Base-by-base conservation (phyloP, 1,140 invertebrate genomes). In the Brachionus paranguensis region DNA sequence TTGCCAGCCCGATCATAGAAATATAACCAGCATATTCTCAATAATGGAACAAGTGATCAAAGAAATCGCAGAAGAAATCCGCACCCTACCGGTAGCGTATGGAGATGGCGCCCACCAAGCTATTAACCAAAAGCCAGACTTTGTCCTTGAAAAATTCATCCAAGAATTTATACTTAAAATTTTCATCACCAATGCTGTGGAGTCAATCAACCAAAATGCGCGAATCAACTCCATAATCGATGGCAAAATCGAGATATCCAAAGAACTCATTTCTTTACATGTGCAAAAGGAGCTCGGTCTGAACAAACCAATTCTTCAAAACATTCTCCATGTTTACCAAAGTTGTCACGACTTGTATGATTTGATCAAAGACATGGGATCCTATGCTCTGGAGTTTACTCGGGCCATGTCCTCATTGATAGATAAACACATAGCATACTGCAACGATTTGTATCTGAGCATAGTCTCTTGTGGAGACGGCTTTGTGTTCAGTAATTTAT, bases 131-230 rank as follows among this genome's bases (percentile, higher is more conserved):
- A 76, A 76, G 33, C 72, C 72, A 50, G 72, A 76, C 7, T 27
- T 7, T 50, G 60, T 81, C 27, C 33, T 81, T 27, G 78, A 81
- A 68, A 60, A 68, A 64, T 81, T 81, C 17, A 27, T 81, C 10
- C 33, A 81, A 43, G 78, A 81, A 17, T 81, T 64, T 29, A 81
- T 81, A 27, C n/a, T 81, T 0, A 81, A 81, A 10, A 81, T 55
- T 45, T 81, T 81, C 20, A 81, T 81, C 11, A 81, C 53, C 8
- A 81, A 81, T 47, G 78, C 78, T 11, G 78, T 81, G 12, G 78
- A 81, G 33, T 81, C 78, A 12, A 81, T 81, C 2, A 81, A 81
- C 29, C 24, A 81, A 29, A 81, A 81, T 29, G 50, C 78, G 33
- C 29, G 78, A 60, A 81, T 68, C 1, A 53, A 81, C 17, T 68